Evolutionary conservation across 2,797 vertebrate species (phyloP), one percentile per base, ranked within the genome.

Genomic region (Enteromius fasciolatus): DNA sequence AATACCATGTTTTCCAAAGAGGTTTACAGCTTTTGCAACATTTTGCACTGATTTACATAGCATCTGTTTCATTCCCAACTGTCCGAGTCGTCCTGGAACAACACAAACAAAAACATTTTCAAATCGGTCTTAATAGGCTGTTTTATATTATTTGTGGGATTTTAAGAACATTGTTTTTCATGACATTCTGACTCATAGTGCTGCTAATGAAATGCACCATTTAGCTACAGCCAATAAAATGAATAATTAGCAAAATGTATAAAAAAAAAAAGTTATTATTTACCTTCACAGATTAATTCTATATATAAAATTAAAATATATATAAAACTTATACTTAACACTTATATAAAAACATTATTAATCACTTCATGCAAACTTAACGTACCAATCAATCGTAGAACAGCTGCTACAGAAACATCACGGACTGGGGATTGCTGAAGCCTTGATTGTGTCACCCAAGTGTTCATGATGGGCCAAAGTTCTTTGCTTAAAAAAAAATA

Each of bases 391-490:
- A 99, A 94, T 85, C 97, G 93, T 61, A 99, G 94, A 1, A 96
- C 94, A 36, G 95, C 89, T 1, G 96, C 96, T 1, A 96, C 88
- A 6, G 95, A 94, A 59, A 93, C 86, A 80, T 99, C 95, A 5
- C 93, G 92, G 86, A 96, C 48, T 0, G 93, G 84, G 9, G 88
- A 90, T 39, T 93, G 91, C 54, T 92, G 90, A 12, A 92, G 89
- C 87, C 96, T 96, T 78, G 95, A 94, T 77, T 96, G 95, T n/a
- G 92, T 94, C 87, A 98, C 90, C 98, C 98, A 99, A 17, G 92
- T 90, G 87, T 99, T 96, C 96, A 99, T 96, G 3, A 96, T 87
- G 20, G 98, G 98, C 98, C 98, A 99, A 83, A 99, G 93, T 82
- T 97, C 94, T 87, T 96, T 97, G 61, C 98, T 99, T 87, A 41